These are phyloP conservation scores for Spheniscus mendiculus DNA, from an alignment of 2,113 vertebrate genomes.

Conservation along the genomic window DNA sequence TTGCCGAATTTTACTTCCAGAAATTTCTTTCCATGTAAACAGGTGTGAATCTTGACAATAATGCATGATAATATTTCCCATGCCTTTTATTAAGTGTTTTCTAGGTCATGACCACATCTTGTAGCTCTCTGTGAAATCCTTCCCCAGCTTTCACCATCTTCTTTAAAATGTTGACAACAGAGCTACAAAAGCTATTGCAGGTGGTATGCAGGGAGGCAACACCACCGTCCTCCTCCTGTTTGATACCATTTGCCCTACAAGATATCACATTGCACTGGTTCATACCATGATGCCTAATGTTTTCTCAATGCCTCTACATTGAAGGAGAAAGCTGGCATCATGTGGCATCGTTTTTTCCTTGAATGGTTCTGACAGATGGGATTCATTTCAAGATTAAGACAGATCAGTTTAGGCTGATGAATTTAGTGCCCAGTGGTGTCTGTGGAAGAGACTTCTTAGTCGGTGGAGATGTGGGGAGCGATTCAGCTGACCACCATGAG, in stretches of 20 bases:
- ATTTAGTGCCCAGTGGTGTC: not conserved
- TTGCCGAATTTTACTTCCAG: not conserved
- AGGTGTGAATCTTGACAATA: not conserved
- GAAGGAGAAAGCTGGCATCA: not conserved
- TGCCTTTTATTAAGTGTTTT: not conserved
- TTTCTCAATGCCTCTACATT: not conserved
- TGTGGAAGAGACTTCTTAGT: not conserved
- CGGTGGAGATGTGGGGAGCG: fast-evolving
- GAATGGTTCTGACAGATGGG: not conserved
- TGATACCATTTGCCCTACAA: not conserved
- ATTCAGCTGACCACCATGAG: not conserved
- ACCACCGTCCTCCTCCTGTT: not conserved
- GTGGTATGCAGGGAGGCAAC: not conserved
- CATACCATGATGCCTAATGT: not conserved
- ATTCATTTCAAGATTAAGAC: not conserved
- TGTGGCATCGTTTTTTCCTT: not conserved
- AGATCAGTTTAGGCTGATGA: not conserved
- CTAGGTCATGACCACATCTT: not conserved
- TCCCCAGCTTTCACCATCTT: not conserved
- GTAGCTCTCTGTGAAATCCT: not conserved
- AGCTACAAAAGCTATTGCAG: not conserved
- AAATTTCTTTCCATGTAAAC: not conserved
- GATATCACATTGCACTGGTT: not conserved
- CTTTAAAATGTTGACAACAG: not conserved
- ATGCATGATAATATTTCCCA: not conserved